Base-by-base conservation (phyloP, 2,113 vertebrate genomes). In the Dromaius novaehollandiae region DNA sequence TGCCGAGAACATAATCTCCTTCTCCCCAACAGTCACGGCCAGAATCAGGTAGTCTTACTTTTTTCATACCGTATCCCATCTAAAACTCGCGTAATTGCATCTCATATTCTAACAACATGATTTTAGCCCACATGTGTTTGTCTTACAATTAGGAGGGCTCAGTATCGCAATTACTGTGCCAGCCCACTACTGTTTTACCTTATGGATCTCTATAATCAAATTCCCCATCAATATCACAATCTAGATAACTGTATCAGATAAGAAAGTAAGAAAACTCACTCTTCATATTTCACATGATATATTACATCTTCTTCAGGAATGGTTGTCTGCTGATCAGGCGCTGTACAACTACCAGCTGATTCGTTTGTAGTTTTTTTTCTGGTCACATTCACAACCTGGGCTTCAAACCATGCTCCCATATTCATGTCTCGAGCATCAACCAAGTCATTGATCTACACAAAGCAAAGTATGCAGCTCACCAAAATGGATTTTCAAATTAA, bases 331-430 rank as follows among this genome's bases (percentile, higher is more conserved):
- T 56, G 76, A 7, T 96, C 96, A 3, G 90, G 87, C 1, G 71
- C 80, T 5, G 86, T 73, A 78, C 87, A 94, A 14, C 89, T 97
- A 64, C 79, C 93, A 61, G 93, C 71, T 11, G 97, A 61, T 32
- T 81, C 63, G 0, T 87, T 40, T 50, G 40, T 2, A 7, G 96
- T 64, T 46, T 96, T 40, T 97, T 88, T 98, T 97, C 94, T 98
- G 0, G 98, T 99, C 42, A 99, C 98, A 0, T 98, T 98, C 13
- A 99, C 96, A 7, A 99, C 97, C 88, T 99, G 98, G 6, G 99
- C 99, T 97, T 99, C 99, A 87, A 99, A 99, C 99, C 99, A 99
- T 0, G 99, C 99, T 2, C 99, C 99, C 99, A 99, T 99, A 82
- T 98, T 99, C 6, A 98, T 98, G 95, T 99, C 99, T 48, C 99